A percentile compares a stretch with the other conserved stretches of the same genome.
Evolutionary conservation across 2,113 vertebrate genomes (phyloP).

Genomic region (Leucoraja erinaceus): DNA sequence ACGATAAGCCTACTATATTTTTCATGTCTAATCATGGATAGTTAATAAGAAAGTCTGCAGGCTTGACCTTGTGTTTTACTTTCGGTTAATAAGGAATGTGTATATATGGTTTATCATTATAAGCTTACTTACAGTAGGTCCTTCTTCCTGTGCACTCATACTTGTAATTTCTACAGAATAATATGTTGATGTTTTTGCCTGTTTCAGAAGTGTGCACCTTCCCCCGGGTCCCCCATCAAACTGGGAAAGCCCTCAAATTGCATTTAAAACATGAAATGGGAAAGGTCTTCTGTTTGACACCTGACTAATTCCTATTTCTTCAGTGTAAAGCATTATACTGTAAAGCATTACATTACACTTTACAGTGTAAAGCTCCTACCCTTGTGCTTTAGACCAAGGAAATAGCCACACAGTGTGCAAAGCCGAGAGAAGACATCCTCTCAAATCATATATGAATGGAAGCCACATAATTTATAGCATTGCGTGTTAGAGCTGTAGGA

Average conservation of each 20-base stretch:
- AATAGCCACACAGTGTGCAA: background rate
- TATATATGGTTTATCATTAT: background rate
- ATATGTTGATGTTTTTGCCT: background rate
- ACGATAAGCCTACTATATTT: background rate
- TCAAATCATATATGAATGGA: background rate
- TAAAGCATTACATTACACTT: no score
- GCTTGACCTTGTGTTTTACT: background rate
- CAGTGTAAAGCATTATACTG: no score
- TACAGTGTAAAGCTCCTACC: no score
- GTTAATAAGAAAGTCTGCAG: background rate
- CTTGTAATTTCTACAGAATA: background rate
- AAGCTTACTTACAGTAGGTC: background rate
- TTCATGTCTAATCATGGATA: background rate
- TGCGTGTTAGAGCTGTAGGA: background rate
- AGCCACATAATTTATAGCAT: background rate
- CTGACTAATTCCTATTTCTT: background rate
- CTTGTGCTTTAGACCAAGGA: no score
- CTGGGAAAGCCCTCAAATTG: background rate
- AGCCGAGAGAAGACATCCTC: background rate
- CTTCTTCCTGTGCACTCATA: background rate
- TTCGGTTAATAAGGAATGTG: background rate
- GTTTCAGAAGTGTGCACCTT: background rate
- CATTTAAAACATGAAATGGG: background rate
- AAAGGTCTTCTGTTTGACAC: background rate
- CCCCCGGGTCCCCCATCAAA: no score